Percentiles rank a stretch among this genome's conserved stretches.
phyloP scores from a whole-genome alignment of 2,797 vertebrate species.

The Fringilla coelebs region DNA sequence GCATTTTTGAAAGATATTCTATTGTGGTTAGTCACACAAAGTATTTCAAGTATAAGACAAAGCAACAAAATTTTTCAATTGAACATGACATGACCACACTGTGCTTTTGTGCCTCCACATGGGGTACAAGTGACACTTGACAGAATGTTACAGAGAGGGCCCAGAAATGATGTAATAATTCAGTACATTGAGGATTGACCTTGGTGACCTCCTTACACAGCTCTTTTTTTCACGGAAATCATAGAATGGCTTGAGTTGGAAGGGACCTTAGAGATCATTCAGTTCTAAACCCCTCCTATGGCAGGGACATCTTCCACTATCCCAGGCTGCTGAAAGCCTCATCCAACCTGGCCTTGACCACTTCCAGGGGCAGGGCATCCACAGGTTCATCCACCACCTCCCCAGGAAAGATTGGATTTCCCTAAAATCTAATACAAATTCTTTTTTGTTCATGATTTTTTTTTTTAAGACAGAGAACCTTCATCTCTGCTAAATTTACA shows the following conservation, averaged over 20 bases:
- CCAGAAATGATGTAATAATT: background rate
- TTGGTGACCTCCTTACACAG: background rate
- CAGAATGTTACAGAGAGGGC: rapidly evolving
- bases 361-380: background rate
- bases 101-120: background rate
- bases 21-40: background rate
- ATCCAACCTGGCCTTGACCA: background rate
- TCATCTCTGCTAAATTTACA: background rate
- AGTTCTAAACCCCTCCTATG: background rate
- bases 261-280: background rate
- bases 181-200: background rate
- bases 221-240: background rate
- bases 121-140: background rate
- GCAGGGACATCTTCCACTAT: background rate
- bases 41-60: background rate
- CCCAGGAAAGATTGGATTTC: background rate
- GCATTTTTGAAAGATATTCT: background rate
- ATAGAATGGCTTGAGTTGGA: background rate
- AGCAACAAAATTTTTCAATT: background rate
- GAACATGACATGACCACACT: background rate
- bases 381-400: background rate
- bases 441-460: background rate
- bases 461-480: background rate
- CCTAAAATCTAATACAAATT: background rate
- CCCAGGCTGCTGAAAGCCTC: background rate